phyloP scores from a whole-genome alignment of 2,113 vertebrate species.

The Forbesichthys papilliferus region DNA sequence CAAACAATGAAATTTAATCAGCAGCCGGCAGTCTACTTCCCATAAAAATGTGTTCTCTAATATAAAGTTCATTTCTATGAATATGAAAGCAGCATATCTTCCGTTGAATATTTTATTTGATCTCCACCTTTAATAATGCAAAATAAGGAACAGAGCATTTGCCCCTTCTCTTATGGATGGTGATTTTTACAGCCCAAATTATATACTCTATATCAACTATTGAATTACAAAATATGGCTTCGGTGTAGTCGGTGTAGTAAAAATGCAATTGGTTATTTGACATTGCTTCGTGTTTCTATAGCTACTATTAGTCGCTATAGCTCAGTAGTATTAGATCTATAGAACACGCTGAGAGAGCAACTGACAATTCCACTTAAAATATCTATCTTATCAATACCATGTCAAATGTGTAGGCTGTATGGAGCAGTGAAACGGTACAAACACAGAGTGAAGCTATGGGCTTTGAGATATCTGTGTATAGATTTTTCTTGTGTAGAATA shows the following conservation, averaged over 20 bases:
- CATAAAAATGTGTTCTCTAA: conserved; percentile 78
- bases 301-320: too few relatives aligned
- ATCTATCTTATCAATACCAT: too few relatives aligned
- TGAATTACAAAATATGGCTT: conserved; percentile 46
- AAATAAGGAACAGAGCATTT: conserved; percentile 67
- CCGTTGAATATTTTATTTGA: conserved; percentile 79
- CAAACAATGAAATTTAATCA: conserved; percentile 81
- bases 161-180: conserved; percentile 52
- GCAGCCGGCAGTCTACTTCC: conserved; percentile 69
- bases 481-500: conserved; percentile 51
- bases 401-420: background rate
- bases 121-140: conserved; percentile 80
- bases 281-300: conserved; percentile 22
- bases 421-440: conserved; percentile 23
- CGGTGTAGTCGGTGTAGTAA: conserved; percentile 30
- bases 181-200: conserved; percentile 37
- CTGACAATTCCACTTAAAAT: background rate
- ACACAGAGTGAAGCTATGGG: conserved; percentile 30
- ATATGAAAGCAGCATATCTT: conserved; percentile 79
- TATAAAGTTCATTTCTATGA: conserved; percentile 82
- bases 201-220: conserved; percentile 51
- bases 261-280: conserved; percentile 25
- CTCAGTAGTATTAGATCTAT: conserved; percentile 9
- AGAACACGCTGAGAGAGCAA: background rate
- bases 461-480: conserved; percentile 17